Percentiles rank a stretch among this genome's conserved stretches.
Conservation (phyloP, 2,888 invertebrate genomes). For the Brachycybe producta region DNA sequence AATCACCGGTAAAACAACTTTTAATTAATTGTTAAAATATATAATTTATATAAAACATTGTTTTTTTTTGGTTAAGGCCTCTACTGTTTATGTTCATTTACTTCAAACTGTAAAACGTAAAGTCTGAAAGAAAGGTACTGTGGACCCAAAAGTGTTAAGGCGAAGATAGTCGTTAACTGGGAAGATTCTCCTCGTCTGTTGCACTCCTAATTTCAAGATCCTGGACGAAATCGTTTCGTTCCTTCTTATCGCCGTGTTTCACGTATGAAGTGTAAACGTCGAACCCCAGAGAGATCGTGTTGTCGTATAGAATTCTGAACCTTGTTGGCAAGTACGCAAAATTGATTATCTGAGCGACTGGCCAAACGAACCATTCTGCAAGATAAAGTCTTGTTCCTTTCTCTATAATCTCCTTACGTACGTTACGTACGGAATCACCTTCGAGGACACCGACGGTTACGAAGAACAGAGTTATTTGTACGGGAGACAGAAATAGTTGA, state of each 20-base stretch:
- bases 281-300: slow-evolving; percentile 67
- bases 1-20: too few relatives aligned
- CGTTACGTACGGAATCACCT: slow-evolving; percentile 44
- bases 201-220: not conserved
- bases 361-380: slow-evolving; percentile 87
- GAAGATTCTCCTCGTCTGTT: too few relatives aligned
- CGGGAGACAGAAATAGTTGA: slow-evolving; percentile 69
- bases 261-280: slow-evolving; percentile 73
- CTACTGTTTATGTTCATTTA: too few relatives aligned
- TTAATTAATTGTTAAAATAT: too few relatives aligned
- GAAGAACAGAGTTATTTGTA: slow-evolving; percentile 64
- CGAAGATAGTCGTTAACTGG: too few relatives aligned
- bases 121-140: too few relatives aligned
- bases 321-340: slow-evolving; percentile 71
- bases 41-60: too few relatives aligned
- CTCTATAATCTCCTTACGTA: slow-evolving; percentile 51
- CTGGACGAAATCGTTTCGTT: not conserved
- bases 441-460: slow-evolving; percentile 60
- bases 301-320: slow-evolving; percentile 76
- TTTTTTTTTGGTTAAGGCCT: too few relatives aligned
- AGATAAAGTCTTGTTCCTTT: slow-evolving; percentile 66
- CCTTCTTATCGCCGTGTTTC: slow-evolving; percentile 39
- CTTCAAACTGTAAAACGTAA: too few relatives aligned
- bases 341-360: slow-evolving; percentile 82
- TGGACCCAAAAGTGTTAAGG: too few relatives aligned